Base-by-base conservation (phyloP, 1,140 invertebrate genomes). In the Drosophila pallidifrons region DNA sequence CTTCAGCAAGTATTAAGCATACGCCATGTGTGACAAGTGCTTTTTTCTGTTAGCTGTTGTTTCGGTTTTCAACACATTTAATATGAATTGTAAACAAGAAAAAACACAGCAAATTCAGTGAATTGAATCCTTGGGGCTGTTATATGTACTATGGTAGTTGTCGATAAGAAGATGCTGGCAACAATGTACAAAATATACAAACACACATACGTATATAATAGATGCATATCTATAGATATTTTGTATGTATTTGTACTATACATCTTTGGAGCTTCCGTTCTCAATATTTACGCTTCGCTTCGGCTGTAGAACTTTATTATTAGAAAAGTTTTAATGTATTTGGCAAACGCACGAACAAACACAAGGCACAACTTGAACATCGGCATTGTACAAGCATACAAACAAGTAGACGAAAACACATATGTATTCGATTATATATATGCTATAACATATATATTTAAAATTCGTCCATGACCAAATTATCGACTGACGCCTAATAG, bases 271-370 rank as follows among this genome's bases (percentile, higher is more conserved):
- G 69, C 69, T 87, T 87, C 82, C 85, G 83, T 61, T 81, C 58
- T 68, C 69, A 68, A 77, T 89, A 63, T 89, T 89, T 87, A 83
- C 83, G 82, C 82, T 88, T 75, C 61, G 80, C 55, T 83, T 75
- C 67, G 82, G 69, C 65, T 70, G 51, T 64, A 68, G 69, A 87
- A 89, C 66, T 89, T 87, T 88, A 55, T 87, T 87, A 87, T 87
- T 87, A 89, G 85, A 87, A 87, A 87, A 87, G 73, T 89, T 87
- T 87, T 83, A 87, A 87, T 87, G 81, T 81, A 72, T 55, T 70
- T 83, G 54, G 61, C 72, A 80, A 86, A 77, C 76, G 80, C 80
- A 82, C 70, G 80, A 85, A 35, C 63, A 61, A 57, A 55, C 55
- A 13, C 32, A 11, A 16, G 49, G 43, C 59, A 74, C 59, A 60